A percentile compares a stretch with the other conserved stretches of the same genome.
Evolutionary conservation across 1,140 invertebrate species (phyloP).

Genomic region (Papilio dardanus): DNA sequence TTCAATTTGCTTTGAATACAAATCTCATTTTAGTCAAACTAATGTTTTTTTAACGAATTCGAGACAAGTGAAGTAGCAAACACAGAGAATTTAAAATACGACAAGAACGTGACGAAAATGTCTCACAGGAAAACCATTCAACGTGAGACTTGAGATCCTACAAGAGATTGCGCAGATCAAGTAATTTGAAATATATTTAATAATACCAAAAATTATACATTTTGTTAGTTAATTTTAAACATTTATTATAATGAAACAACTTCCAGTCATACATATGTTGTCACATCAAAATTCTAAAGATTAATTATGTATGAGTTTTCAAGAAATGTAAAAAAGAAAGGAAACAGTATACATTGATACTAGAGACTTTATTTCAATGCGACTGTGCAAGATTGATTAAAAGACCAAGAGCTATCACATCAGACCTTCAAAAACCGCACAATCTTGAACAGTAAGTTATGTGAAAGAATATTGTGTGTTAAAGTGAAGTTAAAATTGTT

Average conservation of each 20-base stretch:
- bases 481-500: not conserved
- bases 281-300: too few relatives aligned
- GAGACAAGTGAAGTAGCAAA: not conserved
- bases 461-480: not conserved
- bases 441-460: not conserved
- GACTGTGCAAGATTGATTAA: too few relatives aligned
- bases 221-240: not conserved
- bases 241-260: too few relatives aligned
- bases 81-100: not conserved
- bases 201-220: not conserved
- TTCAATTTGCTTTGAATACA: not conserved
- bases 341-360: too few relatives aligned
- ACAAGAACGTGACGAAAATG: conserved; percentile 3
- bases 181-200: not conserved
- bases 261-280: too few relatives aligned
- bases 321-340: too few relatives aligned
- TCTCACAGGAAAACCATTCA: not conserved
- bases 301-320: too few relatives aligned
- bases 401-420: too few relatives aligned
- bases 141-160: not conserved
- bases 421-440: too few relatives aligned
- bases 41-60: conserved; percentile 2
- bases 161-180: not conserved
- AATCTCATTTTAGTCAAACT: not conserved
- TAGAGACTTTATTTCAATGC: too few relatives aligned